Evolutionary conservation across 2,797 vertebrate genomes (phyloP).

Genomic region (Tragopan temminckii): DNA sequence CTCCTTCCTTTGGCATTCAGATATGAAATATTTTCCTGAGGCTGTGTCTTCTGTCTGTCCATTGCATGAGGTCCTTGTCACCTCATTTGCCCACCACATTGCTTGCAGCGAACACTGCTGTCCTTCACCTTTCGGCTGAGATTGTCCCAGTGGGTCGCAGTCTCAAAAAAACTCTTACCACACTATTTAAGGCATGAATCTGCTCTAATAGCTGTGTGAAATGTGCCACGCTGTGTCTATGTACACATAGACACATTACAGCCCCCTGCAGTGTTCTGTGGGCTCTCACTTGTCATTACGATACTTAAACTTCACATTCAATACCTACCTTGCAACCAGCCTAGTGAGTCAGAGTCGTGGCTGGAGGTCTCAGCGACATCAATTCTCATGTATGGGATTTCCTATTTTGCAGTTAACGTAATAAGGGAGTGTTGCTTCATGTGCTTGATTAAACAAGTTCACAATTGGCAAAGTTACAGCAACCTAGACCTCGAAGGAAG

Average conservation of each 20-base stretch:
- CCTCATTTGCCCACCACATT: fast-evolving
- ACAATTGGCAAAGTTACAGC: neutral
- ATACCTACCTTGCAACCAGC: neutral
- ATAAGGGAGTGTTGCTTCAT: neutral
- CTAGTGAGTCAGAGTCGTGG: neutral
- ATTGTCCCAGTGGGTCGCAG: neutral
- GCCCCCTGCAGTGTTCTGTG: neutral
- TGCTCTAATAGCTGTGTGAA: neutral
- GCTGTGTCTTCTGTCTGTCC: fast-evolving
- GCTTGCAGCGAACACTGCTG: neutral
- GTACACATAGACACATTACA: no score
- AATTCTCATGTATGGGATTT: neutral
- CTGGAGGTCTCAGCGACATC: neutral
- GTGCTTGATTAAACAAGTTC: neutral
- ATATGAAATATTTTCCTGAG: fast-evolving
- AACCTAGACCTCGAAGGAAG: neutral
- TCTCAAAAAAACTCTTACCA: neutral
- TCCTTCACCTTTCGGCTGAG: neutral
- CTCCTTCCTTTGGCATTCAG: fast-evolving
- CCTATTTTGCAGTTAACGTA: neutral
- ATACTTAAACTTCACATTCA: fast-evolving
- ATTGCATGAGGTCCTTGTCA: neutral
- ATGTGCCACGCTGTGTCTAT: neutral
- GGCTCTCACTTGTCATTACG: neutral
- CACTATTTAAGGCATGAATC: neutral